Evolutionary conservation across 2,888 invertebrate genomes (phyloP).

Genomic region (Acanthoscelides obtectus): DNA sequence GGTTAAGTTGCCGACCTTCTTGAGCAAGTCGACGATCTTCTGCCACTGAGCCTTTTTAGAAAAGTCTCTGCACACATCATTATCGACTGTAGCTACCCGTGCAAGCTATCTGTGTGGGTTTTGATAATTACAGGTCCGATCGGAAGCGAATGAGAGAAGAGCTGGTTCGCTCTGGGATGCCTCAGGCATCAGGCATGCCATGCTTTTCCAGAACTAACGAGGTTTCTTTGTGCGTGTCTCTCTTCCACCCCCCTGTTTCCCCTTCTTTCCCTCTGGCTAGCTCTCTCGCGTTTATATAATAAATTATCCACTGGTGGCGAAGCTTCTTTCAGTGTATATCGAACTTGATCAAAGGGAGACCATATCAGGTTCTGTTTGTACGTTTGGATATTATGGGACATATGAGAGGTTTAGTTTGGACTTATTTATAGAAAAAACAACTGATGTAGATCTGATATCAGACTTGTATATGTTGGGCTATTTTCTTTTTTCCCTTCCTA

Average conservation of each 20-base stretch:
- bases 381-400: neutral
- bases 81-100: no score
- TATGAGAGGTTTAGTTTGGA: neutral
- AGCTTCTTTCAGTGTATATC: neutral
- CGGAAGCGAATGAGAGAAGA: slow-evolving; percentile 34
- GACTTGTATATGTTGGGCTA: no score
- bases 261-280: neutral
- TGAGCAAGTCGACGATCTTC: no score
- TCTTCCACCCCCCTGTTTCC: neutral
- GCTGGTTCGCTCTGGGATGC: slow-evolving; percentile 6
- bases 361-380: neutral
- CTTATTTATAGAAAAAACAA: no score
- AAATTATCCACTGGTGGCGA: neutral
- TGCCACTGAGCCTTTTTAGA: no score
- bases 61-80: no score
- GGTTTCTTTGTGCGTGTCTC: slow-evolving; percentile 35
- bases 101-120: slow-evolving; percentile 35
- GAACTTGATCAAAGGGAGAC: neutral
- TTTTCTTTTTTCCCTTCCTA: no score
- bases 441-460: no score
- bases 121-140: slow-evolving; percentile 44
- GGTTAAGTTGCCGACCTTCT: no score
- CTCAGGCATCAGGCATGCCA: neutral
- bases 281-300: neutral
- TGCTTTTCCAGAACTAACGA: slow-evolving; percentile 41